A percentile compares a stretch with the other conserved stretches of the same genome.
Conservation (phyloP, 1,140 invertebrate genomes). For the Gyrodactylus salaris region DNA sequence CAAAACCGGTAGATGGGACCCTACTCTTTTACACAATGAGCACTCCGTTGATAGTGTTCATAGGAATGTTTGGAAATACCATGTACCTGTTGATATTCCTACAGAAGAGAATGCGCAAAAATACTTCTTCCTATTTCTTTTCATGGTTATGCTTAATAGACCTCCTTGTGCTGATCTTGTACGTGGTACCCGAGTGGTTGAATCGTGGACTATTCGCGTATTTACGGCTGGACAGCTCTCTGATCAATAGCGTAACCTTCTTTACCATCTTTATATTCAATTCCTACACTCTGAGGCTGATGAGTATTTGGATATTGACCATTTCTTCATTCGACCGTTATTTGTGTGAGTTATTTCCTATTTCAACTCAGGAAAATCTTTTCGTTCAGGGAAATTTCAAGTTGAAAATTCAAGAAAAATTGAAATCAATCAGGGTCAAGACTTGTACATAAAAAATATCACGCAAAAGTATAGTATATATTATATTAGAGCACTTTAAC, state of each 20-base stretch:
- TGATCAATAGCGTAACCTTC: neutral
- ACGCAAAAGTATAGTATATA: no score
- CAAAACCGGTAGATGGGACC: no score
- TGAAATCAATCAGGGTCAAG: no score
- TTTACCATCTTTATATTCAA: neutral
- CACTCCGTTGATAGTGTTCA: neutral
- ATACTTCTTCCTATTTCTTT: neutral
- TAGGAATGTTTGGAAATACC: neutral
- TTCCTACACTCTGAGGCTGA: neutral
- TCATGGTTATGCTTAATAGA: neutral
- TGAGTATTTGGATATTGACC: neutral
- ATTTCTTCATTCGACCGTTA: neutral
- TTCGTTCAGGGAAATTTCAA: no score
- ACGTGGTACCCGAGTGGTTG: neutral
- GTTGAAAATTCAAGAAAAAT: no score
- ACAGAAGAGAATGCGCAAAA: neutral
- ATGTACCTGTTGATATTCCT: neutral
- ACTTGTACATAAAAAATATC: no score
- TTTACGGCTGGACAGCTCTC: neutral
- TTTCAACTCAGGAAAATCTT: no score
- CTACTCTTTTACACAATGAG: neutral
- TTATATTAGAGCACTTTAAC: no score
- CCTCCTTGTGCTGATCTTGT: neutral
- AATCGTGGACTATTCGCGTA: neutral
- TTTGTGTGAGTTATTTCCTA: neutral